phyloP scores from a whole-genome alignment of 2,113 vertebrate species.

The Noctilio leporinus region DNA sequence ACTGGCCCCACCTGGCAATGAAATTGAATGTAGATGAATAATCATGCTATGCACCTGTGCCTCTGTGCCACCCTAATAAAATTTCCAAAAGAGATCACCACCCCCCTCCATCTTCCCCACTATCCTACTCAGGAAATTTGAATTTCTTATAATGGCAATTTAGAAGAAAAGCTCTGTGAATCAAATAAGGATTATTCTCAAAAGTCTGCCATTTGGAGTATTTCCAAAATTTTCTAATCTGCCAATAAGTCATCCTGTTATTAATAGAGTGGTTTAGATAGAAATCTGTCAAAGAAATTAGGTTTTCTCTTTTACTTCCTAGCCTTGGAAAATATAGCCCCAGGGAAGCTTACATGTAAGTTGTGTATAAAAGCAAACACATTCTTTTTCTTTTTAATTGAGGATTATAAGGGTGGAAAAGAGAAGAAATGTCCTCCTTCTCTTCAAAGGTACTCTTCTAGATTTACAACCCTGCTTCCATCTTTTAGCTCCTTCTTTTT shows the following conservation, averaged over 20 bases:
- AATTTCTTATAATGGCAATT: neutral
- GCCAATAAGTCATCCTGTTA: neutral
- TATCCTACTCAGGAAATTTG: neutral
- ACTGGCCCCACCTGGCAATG: slow-evolving; percentile 58
- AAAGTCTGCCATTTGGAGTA: neutral
- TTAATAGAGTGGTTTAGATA: neutral
- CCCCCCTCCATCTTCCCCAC: neutral
- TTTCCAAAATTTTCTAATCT: neutral
- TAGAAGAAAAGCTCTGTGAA: neutral
- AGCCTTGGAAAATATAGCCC: neutral
- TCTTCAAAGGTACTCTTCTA: neutral
- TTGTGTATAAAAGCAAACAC: neutral
- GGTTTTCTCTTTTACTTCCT: neutral
- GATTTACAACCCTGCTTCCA: neutral
- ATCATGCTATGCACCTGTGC: slow-evolving; percentile 40
- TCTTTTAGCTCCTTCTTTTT: neutral
- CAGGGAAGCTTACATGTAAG: neutral
- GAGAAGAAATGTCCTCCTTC: neutral
- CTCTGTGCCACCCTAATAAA: slow-evolving; percentile 32
- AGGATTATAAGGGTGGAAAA: neutral
- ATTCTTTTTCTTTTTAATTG: neutral
- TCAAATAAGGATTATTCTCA: neutral
- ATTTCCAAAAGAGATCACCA: neutral
- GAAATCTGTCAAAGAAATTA: slow-evolving; percentile 22
- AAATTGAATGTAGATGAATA: neutral